phyloP scores from a whole-genome alignment of 2,888 invertebrate species.

The Eupithecia subfuscata region DNA sequence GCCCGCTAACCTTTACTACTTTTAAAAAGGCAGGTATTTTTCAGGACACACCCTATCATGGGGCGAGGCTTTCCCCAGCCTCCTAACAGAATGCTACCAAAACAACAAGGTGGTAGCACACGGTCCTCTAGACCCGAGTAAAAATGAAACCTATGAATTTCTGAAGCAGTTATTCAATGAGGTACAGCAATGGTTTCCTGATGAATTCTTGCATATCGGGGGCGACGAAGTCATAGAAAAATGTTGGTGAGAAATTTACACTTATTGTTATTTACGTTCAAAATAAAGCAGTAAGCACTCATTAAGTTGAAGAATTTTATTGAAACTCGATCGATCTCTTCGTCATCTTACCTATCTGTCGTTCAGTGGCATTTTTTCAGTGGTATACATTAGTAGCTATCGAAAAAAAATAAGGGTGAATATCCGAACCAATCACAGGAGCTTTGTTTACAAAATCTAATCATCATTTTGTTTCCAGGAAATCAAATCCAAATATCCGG shows the following conservation, averaged over 20 bases:
- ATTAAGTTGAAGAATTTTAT: neutral
- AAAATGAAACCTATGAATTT: constrained; percentile 85
- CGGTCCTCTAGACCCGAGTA: constrained; percentile 92
- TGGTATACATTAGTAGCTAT: neutral
- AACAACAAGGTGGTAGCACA: constrained; percentile 66
- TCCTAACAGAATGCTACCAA: constrained; percentile 89
- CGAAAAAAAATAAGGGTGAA: neutral
- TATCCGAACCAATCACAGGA: neutral
- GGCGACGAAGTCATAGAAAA: constrained; percentile 94
- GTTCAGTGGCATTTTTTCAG: neutral
- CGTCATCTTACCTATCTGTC: neutral
- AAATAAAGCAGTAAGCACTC: neutral
- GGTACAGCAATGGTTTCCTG: constrained; percentile 88
- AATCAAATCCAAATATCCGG: constrained; percentile 9
- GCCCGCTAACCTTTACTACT: neutral
- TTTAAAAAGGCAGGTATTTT: neutral
- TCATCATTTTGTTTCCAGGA: neutral
- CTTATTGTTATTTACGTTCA: neutral
- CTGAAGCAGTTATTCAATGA: constrained; percentile 87
- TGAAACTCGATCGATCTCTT: neutral
- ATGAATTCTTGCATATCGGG: constrained; percentile 92
- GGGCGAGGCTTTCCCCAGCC: constrained; percentile 88
- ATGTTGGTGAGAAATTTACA: constrained; percentile 87
- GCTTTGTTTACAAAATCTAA: neutral
- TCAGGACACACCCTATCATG: constrained; percentile 91